Conservation (phyloP, 2,113 vertebrate species). For the Deroptyus accipitrinus region DNA sequence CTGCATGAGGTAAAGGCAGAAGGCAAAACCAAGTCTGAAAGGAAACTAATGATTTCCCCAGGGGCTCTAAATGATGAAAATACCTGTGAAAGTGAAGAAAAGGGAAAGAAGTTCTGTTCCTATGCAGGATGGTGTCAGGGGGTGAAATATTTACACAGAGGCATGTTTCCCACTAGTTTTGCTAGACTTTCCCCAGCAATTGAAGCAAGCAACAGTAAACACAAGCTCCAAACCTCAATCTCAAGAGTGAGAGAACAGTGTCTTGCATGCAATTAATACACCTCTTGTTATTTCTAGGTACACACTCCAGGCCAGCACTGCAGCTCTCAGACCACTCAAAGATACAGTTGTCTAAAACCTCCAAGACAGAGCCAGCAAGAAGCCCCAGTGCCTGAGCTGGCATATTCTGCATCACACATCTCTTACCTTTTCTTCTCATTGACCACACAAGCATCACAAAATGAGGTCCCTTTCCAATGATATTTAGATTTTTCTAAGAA, state of each 20-base stretch:
- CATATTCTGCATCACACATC: not conserved
- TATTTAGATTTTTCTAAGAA: conserved; percentile 7
- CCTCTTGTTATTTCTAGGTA: not conserved
- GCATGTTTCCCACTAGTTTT: not conserved
- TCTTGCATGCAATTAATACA: not conserved
- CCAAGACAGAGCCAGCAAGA: not conserved
- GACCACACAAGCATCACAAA: not conserved
- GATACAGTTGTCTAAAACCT: not conserved
- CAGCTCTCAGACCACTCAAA: not conserved
- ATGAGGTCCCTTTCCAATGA: not conserved
- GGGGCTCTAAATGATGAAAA: not conserved
- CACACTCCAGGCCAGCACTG: rapidly evolving
- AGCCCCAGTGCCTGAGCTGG: not conserved
- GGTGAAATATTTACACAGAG: not conserved
- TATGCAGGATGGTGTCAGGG: not conserved
- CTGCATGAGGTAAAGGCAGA: not conserved
- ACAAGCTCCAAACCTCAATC: not conserved
- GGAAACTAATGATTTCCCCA: not conserved
- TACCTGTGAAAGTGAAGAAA: rapidly evolving
- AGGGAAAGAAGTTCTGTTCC: not conserved
- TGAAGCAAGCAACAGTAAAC: not conserved
- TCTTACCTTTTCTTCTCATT: not conserved
- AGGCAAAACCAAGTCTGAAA: not conserved
- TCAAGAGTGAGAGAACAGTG: not conserved
- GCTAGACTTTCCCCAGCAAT: not conserved